Percentiles rank a stretch among this genome's conserved stretches.
These are phyloP conservation scores for Andrena hattorfiana DNA, from an alignment of 2,888 invertebrate genomes.

Conservation along the genomic window DNA sequence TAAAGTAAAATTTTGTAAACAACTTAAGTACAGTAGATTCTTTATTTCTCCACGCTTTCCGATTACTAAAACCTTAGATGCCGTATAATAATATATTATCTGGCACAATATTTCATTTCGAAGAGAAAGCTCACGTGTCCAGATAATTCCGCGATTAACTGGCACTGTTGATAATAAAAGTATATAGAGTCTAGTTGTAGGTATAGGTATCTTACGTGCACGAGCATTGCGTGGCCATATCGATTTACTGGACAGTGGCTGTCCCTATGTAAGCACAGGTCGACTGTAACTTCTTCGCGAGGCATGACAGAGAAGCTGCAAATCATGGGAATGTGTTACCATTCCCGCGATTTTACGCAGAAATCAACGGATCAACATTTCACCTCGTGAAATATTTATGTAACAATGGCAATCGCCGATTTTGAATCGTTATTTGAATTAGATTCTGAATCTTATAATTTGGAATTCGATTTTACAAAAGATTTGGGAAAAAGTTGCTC, in stretches of 20 bases:
- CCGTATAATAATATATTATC: neutral
- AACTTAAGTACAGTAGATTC: neutral
- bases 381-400: slow-evolving; percentile 43
- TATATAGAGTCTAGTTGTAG: slow-evolving; percentile 45
- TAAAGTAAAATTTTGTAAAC: too few relatives aligned
- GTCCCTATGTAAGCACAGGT: slow-evolving; percentile 66
- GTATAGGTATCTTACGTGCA: slow-evolving; percentile 58
- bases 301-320: slow-evolving; percentile 75
- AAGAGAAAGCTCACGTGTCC: slow-evolving; percentile 11
- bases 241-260: slow-evolving; percentile 80
- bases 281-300: slow-evolving; percentile 55
- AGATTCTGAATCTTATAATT: neutral
- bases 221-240: slow-evolving; percentile 71
- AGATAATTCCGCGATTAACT: slow-evolving; percentile 42
- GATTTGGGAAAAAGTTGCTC: too few relatives aligned
- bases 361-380: slow-evolving; percentile 35
- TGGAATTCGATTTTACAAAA: neutral
- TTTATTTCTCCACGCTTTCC: neutral
- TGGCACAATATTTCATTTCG: neutral
- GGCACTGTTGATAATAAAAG: slow-evolving; percentile 55
- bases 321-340: slow-evolving; percentile 68
- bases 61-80: neutral
- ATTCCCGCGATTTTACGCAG: slow-evolving; percentile 56
- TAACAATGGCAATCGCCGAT: neutral
- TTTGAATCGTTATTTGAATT: neutral